Conservation (phyloP, 2,888 invertebrate species). For the Macroteleia sp. region DNA sequence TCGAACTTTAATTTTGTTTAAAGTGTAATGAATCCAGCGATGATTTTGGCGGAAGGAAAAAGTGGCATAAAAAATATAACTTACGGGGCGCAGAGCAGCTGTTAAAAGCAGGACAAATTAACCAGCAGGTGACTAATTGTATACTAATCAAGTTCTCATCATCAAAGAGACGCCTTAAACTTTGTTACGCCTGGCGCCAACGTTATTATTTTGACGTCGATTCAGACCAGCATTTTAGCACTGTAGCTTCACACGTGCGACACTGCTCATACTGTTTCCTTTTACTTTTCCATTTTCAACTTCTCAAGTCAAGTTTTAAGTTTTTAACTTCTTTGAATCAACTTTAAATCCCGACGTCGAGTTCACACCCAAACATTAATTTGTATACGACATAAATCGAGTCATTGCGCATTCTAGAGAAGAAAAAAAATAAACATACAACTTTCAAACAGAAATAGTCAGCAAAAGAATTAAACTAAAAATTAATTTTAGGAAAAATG, state of each 20-base stretch:
- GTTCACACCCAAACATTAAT: no score
- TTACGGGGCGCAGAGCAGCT: constrained; percentile 57
- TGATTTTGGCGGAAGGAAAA: constrained; percentile 59
- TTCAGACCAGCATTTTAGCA: constrained; percentile 48
- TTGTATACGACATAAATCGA: no score
- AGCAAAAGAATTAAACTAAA: no score
- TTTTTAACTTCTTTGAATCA: no score
- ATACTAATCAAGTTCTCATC: constrained; percentile 75
- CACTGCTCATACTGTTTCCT: constrained; percentile 38
- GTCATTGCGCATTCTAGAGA: no score
- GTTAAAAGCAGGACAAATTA: constrained; percentile 54
- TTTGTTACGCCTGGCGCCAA: constrained; percentile 72
- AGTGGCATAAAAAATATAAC: constrained; percentile 59
- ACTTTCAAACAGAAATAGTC: no score
- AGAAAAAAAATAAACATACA: no score
- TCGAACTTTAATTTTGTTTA: constrained; percentile 62
- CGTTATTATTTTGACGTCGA: constrained; percentile 46
- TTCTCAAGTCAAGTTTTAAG: no score
- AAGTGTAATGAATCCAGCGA: constrained; percentile 62
- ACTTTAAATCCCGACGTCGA: no score
- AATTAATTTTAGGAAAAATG: no score
- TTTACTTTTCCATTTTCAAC: no score
- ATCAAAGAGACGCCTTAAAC: constrained; percentile 76
- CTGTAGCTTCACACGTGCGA: constrained; percentile 50
- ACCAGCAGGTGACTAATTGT: constrained; percentile 71